These are phyloP conservation scores for Odocoileus virginianus DNA, from an alignment of 2,113 vertebrate species.

Conservation along the genomic window DNA sequence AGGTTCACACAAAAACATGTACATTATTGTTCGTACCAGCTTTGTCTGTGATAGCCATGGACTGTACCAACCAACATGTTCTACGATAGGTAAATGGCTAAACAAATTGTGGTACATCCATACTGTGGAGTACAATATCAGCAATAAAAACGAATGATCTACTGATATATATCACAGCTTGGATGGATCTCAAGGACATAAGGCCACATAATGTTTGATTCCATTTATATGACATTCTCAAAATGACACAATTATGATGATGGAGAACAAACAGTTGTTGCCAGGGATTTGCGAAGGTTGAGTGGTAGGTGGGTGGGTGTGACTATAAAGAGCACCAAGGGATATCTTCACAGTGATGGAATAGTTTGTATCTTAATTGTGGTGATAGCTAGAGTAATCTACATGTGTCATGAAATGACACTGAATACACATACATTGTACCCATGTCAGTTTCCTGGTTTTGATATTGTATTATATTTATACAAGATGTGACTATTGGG, in stretches of 20 bases:
- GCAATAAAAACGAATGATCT: not conserved
- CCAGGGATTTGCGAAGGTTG: not conserved
- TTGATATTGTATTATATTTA: not conserved
- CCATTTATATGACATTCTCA: not conserved
- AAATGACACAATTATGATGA: not conserved
- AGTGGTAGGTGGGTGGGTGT: not conserved
- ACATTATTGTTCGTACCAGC: not conserved
- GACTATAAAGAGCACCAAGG: not conserved
- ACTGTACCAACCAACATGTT: not conserved
- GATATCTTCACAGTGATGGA: not conserved
- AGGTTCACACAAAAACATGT: not conserved
- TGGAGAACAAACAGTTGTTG: not conserved
- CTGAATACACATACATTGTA: not conserved
- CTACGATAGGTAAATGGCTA: not conserved
- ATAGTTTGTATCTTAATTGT: not conserved
- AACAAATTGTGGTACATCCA: not conserved
- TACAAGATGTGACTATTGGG: not conserved
- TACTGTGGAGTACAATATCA: not conserved
- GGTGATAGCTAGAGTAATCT: not conserved
- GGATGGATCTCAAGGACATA: not conserved
- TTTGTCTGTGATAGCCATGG: not conserved
- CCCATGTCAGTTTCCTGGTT: not conserved
- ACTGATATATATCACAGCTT: not conserved
- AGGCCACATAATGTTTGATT: not conserved
- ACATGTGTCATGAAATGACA: not conserved